Base-by-base conservation (phyloP, 2,113 vertebrate genomes). In the Cryptomyrus ogoouensis region DNA sequence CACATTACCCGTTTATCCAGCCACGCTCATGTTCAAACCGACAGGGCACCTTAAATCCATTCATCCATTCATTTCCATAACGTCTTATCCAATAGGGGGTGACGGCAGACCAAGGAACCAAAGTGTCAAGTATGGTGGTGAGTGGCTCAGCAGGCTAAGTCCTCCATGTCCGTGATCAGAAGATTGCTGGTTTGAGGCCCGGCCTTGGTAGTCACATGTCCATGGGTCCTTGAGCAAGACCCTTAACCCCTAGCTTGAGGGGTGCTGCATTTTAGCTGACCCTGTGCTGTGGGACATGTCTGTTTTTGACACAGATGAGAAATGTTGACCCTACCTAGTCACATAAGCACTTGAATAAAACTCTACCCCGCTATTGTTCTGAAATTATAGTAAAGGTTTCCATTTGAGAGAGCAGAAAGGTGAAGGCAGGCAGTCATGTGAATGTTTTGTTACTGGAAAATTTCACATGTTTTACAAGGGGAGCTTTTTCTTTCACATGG, bases 331-430 rank as follows among this genome's bases (percentile, higher is more conserved):
- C 4, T 39, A 77, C 70, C 35, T 77, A 19, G 70, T 19, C 35
- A 77, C 31, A 39, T 77, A 17, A 77, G 70, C 35, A 35, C 35
- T 77, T 39, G 13, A 39, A 77, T 39, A 77, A 77, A 39, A 77
- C 70, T 66, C n/a, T 39, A 39, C 35, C 15, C 35, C 5, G 6
- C 35, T 39, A 80, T 42, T 42, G 31, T 42, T 8, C 74, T 80
- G 74, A 80, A 42, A 80, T 80, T 80, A 80, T 42, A 80, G 74
- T 42, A n/a, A 80, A 42, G 35, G 74, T 80, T 80, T 80, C 74
- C 74, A 80, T 42, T 80, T 80, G 35, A 80, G 35, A 42, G 35
- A 80, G 74, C 35, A 42, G 35, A 80, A 35, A 80, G 35, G 35
- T 80, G 17, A 80, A 80, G 35, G 13, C 13, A 80, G 13, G 74